Percentiles rank a stretch among this genome's conserved stretches.
These are phyloP conservation scores for Butastur rufipennis DNA, from an alignment of 2,113 vertebrate genomes.

Conservation along the genomic window DNA sequence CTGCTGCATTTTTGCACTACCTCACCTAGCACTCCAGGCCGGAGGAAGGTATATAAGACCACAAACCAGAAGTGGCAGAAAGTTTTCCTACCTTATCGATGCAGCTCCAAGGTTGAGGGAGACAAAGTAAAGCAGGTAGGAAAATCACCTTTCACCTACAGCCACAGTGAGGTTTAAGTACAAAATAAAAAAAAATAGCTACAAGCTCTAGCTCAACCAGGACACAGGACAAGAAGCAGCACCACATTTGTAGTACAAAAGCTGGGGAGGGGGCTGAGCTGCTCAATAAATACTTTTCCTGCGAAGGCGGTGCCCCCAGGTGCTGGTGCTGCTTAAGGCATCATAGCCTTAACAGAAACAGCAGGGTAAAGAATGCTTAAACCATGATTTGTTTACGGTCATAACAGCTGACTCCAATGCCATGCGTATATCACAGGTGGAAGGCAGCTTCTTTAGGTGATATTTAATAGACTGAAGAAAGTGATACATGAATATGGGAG, in stretches of 20 bases:
- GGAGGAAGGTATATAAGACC: fast-evolving
- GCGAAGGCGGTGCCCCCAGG: not conserved
- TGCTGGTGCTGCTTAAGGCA: not conserved
- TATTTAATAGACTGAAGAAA: not conserved
- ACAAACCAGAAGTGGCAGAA: fast-evolving
- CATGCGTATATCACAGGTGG: fast-evolving
- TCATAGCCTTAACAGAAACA: not conserved
- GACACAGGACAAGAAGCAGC: fast-evolving
- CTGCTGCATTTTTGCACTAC: not conserved
- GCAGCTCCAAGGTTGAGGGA: not conserved
- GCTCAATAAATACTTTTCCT: not conserved
- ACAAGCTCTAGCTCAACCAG: not conserved
- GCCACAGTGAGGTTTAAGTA: fast-evolving
- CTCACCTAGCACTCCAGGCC: not conserved
- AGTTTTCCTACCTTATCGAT: not conserved
- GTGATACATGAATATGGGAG: not conserved
- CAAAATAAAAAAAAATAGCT: fast-evolving
- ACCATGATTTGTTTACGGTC: fast-evolving
- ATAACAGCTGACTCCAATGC: fast-evolving
- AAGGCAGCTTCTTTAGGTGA: not conserved
- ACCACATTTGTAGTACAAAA: fast-evolving
- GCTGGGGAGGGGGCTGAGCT: fast-evolving
- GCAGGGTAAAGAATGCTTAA: not conserved
- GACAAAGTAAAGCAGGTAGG: fast-evolving
- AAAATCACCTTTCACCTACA: not conserved